Base-by-base conservation (phyloP, 2,888 invertebrate genomes). In the Steinernema carpocapsae region DNA sequence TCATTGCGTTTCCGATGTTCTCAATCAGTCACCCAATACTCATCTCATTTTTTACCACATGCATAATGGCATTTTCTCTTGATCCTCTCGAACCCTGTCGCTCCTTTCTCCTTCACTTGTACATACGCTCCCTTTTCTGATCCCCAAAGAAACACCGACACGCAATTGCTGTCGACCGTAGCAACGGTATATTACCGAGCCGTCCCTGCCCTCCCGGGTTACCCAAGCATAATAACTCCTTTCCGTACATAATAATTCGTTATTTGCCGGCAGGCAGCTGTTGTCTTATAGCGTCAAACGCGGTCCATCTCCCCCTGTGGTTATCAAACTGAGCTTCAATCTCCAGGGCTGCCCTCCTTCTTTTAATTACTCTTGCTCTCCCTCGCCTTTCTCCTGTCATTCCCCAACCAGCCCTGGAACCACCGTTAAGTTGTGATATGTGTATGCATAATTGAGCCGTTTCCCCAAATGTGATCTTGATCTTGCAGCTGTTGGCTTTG, bases 11-110 rank as follows among this genome's bases (percentile, higher is more conserved):
- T 64, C 64, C 64, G 64, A 64, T 64, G 64, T 64, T 64, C 64
- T 64, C 64, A 64, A 32, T 26, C 64, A 64, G 29, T 37, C 29
- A 64, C 64, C 26, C 64, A 26, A 29, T 64, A 64, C n/a, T 26
- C 64, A 37, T 64, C 37, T 29, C 64, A 64, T 64, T 29, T 64
- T 29, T 64, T 10, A 32, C 26, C 32, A 26, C 29, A 32, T n/a
- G 64, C 64, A 64, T 64, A 64, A 64, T 64, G 64, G 64, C 64
- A 64, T 64, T 64, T 56, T 64, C 64, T 64, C 64, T 64, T 64
- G 64, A 64, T 64, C 64, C 64, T 64, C 64, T 26, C 48, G 37
- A 37, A 37, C 37, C 37, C 19, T 19, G n/a, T 48, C 48, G n/a
- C 19, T 48, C 48, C 19, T 14, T 19, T 14, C 17, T 19, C 52